These are phyloP conservation scores for Heliconius ethilla DNA, from an alignment of 2,888 invertebrate genomes.

Conservation along the genomic window DNA sequence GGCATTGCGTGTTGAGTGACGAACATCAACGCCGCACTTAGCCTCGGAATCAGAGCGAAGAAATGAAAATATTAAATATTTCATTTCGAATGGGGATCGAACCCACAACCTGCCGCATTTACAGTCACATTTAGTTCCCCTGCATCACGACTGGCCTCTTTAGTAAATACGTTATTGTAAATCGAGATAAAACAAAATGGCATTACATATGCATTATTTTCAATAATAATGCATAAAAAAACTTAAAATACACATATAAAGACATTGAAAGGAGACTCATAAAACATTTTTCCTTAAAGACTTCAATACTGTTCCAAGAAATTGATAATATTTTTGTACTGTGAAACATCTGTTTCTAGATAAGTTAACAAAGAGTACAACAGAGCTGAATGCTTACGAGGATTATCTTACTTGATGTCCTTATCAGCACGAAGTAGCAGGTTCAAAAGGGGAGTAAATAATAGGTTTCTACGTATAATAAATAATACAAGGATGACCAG, in stretches of 20 bases:
- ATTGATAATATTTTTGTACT: not conserved
- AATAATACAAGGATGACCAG: not conserved
- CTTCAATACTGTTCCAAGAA: not conserved
- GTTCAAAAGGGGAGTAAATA: not conserved
- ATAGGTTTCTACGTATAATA: not conserved
- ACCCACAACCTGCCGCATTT: no score
- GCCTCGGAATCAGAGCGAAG: no score
- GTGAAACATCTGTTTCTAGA: not conserved
- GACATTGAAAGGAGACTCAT: not conserved
- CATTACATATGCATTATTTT: not conserved
- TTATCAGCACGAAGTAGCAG: slow-evolving; percentile 3
- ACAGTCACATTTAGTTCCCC: no score
- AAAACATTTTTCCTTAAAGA: not conserved
- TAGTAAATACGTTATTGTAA: not conserved
- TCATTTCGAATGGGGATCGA: no score
- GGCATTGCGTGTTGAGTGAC: no score
- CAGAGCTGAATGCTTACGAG: not conserved
- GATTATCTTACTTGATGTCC: not conserved
- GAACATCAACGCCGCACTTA: no score
- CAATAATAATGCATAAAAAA: not conserved
- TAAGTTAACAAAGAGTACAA: slow-evolving; percentile 3
- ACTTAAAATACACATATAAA: not conserved
- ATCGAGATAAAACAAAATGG: not conserved
- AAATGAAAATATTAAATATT: no score
- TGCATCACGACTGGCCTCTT: no score